Conservation (phyloP, 2,797 vertebrate species). For the Thripadectes ignobilis region DNA sequence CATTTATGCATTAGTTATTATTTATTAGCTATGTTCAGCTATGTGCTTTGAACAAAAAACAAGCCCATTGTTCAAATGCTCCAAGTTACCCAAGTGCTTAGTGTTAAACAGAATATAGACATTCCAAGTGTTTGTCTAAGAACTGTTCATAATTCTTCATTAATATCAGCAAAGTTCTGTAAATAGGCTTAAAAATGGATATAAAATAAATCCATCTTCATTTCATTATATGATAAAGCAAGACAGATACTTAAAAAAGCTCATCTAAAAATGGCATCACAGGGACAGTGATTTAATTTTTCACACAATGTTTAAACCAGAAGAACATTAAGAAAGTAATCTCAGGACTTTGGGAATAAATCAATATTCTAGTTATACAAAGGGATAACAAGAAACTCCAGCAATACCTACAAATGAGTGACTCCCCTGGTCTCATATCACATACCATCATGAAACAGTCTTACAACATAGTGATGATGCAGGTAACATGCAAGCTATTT, state of each 20-base stretch:
- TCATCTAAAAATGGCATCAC: not conserved
- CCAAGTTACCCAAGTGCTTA: not conserved
- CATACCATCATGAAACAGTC: fast-evolving
- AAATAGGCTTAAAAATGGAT: not conserved
- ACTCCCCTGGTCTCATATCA: not conserved
- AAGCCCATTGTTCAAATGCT: not conserved
- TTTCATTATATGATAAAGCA: not conserved
- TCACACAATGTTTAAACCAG: not conserved
- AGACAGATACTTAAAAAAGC: not conserved
- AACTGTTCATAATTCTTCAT: not conserved
- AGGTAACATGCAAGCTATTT: not conserved
- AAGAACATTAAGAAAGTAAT: not conserved
- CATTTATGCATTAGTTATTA: not conserved
- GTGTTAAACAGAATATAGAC: not conserved
- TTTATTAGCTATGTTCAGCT: not conserved
- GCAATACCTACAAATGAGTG: not conserved
- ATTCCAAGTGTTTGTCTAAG: not conserved
- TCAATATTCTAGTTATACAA: not conserved
- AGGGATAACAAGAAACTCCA: not conserved
- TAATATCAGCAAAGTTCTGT: not conserved
- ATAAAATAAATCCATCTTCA: not conserved
- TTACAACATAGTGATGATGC: not conserved
- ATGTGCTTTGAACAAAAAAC: not conserved
- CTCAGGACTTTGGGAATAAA: not conserved
- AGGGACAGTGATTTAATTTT: not conserved